Evolutionary conservation across 2,888 invertebrate genomes (phyloP).

Genomic region (Stenotaenia linearis): DNA sequence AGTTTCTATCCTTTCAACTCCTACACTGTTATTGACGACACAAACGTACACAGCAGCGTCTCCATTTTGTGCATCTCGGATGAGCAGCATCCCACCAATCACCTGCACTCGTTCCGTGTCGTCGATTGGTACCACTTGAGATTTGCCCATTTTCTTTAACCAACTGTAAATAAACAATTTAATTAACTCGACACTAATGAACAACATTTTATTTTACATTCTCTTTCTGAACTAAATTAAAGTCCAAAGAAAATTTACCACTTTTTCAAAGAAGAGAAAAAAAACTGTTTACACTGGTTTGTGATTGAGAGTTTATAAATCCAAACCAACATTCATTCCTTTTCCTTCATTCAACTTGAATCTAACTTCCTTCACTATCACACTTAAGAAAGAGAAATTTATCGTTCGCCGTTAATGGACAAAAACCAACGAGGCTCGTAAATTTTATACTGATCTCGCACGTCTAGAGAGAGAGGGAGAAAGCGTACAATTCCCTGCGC

Average conservation of each 20-base stretch:
- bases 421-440: conserved; percentile 15
- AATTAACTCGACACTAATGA: neutral
- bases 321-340: neutral
- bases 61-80: conserved; percentile 84
- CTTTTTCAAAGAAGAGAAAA: neutral
- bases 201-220: neutral
- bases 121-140: conserved; percentile 67
- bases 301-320: neutral
- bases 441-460: conserved; percentile 11
- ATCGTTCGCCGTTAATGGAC: conserved; percentile 8
- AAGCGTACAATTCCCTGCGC: neutral
- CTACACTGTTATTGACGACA: conserved; percentile 90
- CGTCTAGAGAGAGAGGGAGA: neutral
- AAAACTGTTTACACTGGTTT: neutral
- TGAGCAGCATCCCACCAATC: conserved; percentile 88
- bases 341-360: conserved; percentile 1
- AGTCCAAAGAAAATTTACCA: neutral
- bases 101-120: conserved; percentile 79
- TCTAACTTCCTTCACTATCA: neutral
- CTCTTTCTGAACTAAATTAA: neutral
- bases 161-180: conserved; percentile 47
- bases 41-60: conserved; percentile 93
- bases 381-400: conserved; percentile 17
- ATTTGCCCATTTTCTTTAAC: conserved; percentile 49
- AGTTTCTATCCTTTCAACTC: conserved; percentile 84